A percentile compares a stretch with the other conserved stretches of the same genome.
phyloP scores from a whole-genome alignment of 2,797 vertebrate species.

The Austrolebias charrua region DNA sequence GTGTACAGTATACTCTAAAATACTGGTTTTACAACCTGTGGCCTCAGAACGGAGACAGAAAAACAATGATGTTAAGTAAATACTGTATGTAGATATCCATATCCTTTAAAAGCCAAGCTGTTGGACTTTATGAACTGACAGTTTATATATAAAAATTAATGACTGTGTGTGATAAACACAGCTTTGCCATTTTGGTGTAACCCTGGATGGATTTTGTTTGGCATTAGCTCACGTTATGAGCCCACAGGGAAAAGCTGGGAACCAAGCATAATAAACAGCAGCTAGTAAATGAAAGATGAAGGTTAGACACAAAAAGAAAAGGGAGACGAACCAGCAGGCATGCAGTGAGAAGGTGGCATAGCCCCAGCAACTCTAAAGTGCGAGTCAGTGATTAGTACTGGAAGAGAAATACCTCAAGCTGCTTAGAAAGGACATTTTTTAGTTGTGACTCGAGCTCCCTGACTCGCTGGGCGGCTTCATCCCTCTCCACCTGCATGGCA shows the following conservation, averaged over 20 bases:
- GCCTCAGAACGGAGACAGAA: constrained; percentile 68
- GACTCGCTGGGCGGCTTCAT: constrained; percentile 81
- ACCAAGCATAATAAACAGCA: constrained; percentile 36
- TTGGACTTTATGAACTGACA: background rate
- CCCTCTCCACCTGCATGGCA: constrained; percentile 80
- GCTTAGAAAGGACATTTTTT: constrained; percentile 85
- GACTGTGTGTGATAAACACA: background rate
- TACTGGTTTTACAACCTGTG: constrained; percentile 60
- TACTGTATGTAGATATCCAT: background rate
- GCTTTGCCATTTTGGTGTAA: background rate
- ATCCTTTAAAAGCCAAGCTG: background rate
- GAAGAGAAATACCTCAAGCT: constrained; percentile 81
- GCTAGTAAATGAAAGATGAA: constrained; percentile 70
- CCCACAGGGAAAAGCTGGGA: constrained; percentile 72
- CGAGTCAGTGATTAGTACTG: constrained; percentile 75
- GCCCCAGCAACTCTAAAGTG: constrained; percentile 58
- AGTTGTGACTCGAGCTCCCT: constrained; percentile 85
- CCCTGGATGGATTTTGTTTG: constrained; percentile 7
- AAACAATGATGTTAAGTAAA: background rate
- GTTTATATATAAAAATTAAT: too few species aligned
- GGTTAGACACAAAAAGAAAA: constrained; percentile 43
- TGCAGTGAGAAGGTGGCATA: constrained; percentile 72
- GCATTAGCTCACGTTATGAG: constrained; percentile 65
- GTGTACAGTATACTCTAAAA: background rate
- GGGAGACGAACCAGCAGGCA: constrained; percentile 54